Base-by-base conservation (phyloP, 2,113 vertebrate genomes). In the Corythornis madagascariensis region DNA sequence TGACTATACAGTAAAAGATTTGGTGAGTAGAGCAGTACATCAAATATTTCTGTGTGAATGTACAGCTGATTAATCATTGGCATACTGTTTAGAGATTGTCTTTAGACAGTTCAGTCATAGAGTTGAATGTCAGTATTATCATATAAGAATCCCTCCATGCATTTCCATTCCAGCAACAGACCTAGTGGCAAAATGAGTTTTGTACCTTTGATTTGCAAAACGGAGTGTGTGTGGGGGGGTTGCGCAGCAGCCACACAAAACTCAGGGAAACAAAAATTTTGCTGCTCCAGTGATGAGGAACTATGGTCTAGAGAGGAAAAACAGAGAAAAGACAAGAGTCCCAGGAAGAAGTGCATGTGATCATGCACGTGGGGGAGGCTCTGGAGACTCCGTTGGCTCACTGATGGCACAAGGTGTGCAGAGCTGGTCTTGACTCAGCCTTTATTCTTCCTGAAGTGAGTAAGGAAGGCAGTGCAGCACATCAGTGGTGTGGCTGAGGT, bases 41-140 rank as follows among this genome's bases (percentile, higher is more conserved):
- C 71, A 92, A 85, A 95, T 83, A 90, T 92, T 93, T 92, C 78
- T 82, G 11, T 84, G 71, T 47, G 83, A 89, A 79, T 59, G 25
- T 84, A 82, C 70, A 79, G 48, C 73, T 90, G 70, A 82, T 66
- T 94, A 95, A 87, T 87, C 74, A 70, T 14, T 70, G 50, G 31
- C 76, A 22, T 66, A 89, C 38, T 79, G 60, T 82, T 95, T 96
- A 91, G 50, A 90, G 33, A 76, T 73, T 86, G 66, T 87, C 80
- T 92, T 96, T 90, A 70, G 77, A 64, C 72, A 52, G 74, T 89
- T 92, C 66, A 66, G 81, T 73, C 29, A 1, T 25, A 73, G 74
- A 73, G 56, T 6, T 92, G 86, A 95, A 94, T 91, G 89, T 89
- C 93, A 90, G n/a, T 25, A 85, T 96, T 95, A 92, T 73, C 86